Conservation (phyloP, 2,797 vertebrate genomes). For the Sciurus carolinensis region DNA sequence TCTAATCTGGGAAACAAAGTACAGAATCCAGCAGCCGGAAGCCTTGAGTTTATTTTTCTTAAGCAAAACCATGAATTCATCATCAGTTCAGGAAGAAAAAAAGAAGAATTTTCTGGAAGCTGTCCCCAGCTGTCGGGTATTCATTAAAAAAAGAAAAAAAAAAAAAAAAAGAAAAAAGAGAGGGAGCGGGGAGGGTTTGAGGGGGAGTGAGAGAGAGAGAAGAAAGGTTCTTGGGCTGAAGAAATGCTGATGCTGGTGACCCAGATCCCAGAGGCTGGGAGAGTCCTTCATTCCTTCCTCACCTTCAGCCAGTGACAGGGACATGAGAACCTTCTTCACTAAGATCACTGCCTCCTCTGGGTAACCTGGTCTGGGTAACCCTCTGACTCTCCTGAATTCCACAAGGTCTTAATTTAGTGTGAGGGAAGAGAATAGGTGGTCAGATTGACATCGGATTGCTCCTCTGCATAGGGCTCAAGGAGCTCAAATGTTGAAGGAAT, state of each 20-base stretch:
- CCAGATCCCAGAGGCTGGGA: neutral
- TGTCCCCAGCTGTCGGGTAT: neutral
- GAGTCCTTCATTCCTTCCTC: neutral
- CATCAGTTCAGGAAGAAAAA: constrained; percentile 65
- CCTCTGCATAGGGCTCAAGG: neutral
- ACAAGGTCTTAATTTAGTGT: neutral
- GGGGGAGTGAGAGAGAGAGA: neutral
- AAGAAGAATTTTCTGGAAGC: constrained; percentile 48
- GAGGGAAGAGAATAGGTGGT: neutral
- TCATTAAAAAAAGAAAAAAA: neutral
- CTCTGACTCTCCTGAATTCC: neutral
- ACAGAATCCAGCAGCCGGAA: constrained; percentile 66
- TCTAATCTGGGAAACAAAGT: constrained; percentile 74
- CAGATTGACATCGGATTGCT: neutral
- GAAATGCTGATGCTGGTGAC: neutral
- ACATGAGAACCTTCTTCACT: neutral
- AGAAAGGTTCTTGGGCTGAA: neutral
- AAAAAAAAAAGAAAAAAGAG: too few relatives aligned
- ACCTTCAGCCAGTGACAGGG: too few relatives aligned
- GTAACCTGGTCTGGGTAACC: neutral
- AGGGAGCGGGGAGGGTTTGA: too few relatives aligned
- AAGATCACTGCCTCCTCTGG: neutral
- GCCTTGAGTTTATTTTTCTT: constrained; percentile 68
- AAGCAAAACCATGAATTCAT: constrained; percentile 66
- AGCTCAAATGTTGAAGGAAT: neutral